Base-by-base conservation (phyloP, 2,113 vertebrate genomes). In the Ictalurus furcatus region DNA sequence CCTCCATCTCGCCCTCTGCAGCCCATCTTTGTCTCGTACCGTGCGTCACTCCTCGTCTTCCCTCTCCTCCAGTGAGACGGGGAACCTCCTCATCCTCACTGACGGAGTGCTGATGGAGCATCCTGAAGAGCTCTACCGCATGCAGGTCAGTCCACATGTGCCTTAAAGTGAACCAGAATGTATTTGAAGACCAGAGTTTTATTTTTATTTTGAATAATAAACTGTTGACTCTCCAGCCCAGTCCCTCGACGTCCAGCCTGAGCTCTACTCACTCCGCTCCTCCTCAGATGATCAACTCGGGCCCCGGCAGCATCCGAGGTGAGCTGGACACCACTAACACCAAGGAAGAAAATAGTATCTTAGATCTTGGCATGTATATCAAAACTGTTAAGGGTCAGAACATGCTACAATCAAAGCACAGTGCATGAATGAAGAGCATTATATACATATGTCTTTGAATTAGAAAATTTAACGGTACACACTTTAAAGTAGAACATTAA, bases 221-320 rank as follows among this genome's bases (percentile, higher is more conserved):
- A 54, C 30, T 83, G 86, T 37, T 48, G 11, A 71, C 59, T 69
- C 78, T 96, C 91, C 95, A 99, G 97, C 97, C 98, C 84, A 99
- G 98, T 94, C 98, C 97, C 92, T 99, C 98, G 93, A 98, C 98
- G 84, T 98, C 98, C 91, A 99, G 98, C 93, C 94, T 99, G 90
- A 99, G 98, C 94, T 99, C 98, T 90, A 99, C 98, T 88, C 98
- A 99, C 94, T 99, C 98, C 0, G 98, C 97, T 0, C 98, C 98
- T 0, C 97, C 97, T 74, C 98, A 99, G 96, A 97, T 99, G 96
- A 97, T 98, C 73, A 97, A 97, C 94, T 98, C 98, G 90, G 96
- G 97, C 92, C 97, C 97, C 67, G 96, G 97, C 58, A 97, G 97
- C 80, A 96, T 97, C 93, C 96, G 98, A 97, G 98, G 98, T 99